Conservation (phyloP, 37 sponge, comb jelly and placozoan genomes). For the Theonella swinhoei region DNA sequence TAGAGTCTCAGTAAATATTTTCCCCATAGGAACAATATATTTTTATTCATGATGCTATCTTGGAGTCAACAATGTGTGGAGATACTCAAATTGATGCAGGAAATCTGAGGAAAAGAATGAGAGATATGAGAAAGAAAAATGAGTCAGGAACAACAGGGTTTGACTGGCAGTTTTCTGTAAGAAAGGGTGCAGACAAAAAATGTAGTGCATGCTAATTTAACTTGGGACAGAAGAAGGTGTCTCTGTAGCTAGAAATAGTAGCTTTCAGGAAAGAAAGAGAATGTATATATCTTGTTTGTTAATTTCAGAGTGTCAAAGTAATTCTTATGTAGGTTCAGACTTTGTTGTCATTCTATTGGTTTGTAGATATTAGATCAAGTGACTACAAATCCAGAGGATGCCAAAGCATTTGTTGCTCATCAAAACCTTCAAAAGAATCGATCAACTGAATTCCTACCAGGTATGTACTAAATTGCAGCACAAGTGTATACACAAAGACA, state of each 20-base stretch:
- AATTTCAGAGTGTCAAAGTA: neutral
- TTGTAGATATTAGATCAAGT: conserved; percentile 32
- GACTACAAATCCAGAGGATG: conserved; percentile 24
- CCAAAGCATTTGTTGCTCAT: neutral
- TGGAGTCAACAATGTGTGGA: conserved; percentile 30
- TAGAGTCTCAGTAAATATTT: no score
- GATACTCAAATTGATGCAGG: conserved; percentile 4
- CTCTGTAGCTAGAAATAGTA: neutral
- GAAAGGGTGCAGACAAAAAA: neutral
- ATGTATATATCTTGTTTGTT: no score
- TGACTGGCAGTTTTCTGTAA: neutral
- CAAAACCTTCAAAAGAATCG: conserved; percentile 4
- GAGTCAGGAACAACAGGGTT: neutral
- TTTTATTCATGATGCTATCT: conserved; percentile 38
- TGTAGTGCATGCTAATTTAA: neutral
- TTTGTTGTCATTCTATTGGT: no score
- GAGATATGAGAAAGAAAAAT: neutral
- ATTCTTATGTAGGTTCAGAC: no score
- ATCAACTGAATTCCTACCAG: neutral
- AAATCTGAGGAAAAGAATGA: neutral
- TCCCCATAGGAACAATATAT: conserved; percentile 41
- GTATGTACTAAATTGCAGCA: neutral
- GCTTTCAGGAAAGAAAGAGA: neutral
- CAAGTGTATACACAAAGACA: no score
- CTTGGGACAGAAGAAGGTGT: neutral